Evolutionary conservation across 2,888 invertebrate genomes (phyloP), one percentile per base, ranked within the genome.

Genomic region (Tanaodytes sp.): DNA sequence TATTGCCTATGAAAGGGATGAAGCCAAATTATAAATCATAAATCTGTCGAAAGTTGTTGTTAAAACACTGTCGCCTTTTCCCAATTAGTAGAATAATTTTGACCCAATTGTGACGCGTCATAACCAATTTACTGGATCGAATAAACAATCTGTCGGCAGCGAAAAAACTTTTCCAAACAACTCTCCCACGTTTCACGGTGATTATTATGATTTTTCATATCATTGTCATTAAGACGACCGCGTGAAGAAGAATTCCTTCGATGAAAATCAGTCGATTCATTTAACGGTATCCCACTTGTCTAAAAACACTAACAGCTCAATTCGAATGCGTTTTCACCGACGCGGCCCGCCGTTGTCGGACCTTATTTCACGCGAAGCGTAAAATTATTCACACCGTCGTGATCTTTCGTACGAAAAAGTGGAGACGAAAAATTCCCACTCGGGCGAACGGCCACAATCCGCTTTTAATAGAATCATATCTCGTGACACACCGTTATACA

Each of bases 261-360:
- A 42, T n/a, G 48, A 59, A 66, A 66, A 42, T 59, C 30, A 48
- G 66, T 49, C 42, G 54, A 66, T 42, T 59, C 66, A 66, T 59
- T 58, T 54, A 66, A 66, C 66, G 59, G 66, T 54, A 55, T 30
- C 11, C 11, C 18, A 11, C 9, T 36, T 37, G 9, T 12, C 43
- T 52, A 61, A 66, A 66, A 61, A 42, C 55, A 46, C 59, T 55
- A 61, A 43, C 48, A 61, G 49, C 61, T 49, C 55, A 61, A 66
- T 66, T 36, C 39, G 27, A 55, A 61, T 11, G n/a, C 61, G 39
- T 66, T 66, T 66, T 66, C 61, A 61, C n/a, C 45, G 45, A 42
- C 39, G 37, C 52, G 31, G n/a, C 8, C 58, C 61, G 42, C 63
- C 52, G 64, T 55, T 40, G 49, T 57, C 31, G 52, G 63, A 59